Evolutionary conservation across 2,113 vertebrate species (phyloP).

Genomic region (Misgurnus mizolepis): DNA sequence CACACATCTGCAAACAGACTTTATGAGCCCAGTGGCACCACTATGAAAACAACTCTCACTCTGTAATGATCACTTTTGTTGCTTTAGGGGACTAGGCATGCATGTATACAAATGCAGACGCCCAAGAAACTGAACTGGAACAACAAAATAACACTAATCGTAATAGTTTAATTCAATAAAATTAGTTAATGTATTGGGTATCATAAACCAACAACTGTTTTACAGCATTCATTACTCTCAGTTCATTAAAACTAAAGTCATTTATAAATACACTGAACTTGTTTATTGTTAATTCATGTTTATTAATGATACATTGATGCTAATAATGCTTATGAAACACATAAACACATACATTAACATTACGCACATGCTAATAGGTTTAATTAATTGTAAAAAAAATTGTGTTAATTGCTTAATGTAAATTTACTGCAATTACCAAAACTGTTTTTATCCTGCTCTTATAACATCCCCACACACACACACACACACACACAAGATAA

Average conservation of each 20-base stretch:
- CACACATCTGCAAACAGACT: conserved; percentile 53
- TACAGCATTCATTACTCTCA: too few relatives aligned
- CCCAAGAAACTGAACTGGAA: background rate
- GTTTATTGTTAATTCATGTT: too few relatives aligned
- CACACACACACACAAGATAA: background rate
- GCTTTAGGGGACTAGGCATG: background rate
- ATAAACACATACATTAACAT: too few relatives aligned
- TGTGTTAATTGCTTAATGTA: background rate
- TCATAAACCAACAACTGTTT: too few relatives aligned
- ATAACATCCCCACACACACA: background rate
- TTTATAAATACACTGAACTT: too few relatives aligned
- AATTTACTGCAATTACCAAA: background rate
- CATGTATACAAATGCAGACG: background rate
- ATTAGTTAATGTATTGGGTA: background rate
- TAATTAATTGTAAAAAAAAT: background rate
- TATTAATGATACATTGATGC: too few relatives aligned
- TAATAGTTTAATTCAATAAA: background rate
- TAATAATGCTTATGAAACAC: too few relatives aligned
- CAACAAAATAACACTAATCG: background rate
- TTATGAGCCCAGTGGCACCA: conserved; percentile 41
- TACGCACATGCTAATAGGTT: background rate
- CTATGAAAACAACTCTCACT: conserved; percentile 32
- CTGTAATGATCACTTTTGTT: conserved; percentile 15
- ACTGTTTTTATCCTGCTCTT: background rate
- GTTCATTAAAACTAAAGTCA: too few relatives aligned